These are phyloP conservation scores for Cyprinella venusta DNA, from an alignment of 2,797 vertebrate genomes.

Conservation along the genomic window DNA sequence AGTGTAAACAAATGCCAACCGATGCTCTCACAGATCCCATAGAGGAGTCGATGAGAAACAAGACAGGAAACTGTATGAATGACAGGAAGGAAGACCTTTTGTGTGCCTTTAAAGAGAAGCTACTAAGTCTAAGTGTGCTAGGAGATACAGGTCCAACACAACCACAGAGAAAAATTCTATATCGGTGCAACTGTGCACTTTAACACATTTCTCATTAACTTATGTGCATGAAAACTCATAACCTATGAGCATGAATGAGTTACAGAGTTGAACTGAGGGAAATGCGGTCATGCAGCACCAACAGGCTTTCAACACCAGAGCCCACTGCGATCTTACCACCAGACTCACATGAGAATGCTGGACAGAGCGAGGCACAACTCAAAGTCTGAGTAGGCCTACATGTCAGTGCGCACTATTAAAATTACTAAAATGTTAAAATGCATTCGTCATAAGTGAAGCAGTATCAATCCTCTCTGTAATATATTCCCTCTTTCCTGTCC, in stretches of 20 bases:
- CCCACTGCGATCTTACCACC: background rate
- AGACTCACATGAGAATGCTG: background rate
- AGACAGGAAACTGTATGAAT: slow-evolving; percentile 45
- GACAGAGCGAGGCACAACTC: background rate
- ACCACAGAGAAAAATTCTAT: too few relatives aligned
- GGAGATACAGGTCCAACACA: slow-evolving; percentile 28
- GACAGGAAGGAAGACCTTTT: slow-evolving; percentile 38
- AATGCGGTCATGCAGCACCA: slow-evolving; percentile 29
- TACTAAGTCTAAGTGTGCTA: slow-evolving; percentile 37
- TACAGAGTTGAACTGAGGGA: background rate
- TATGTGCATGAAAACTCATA: background rate
- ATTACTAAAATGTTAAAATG: background rate
- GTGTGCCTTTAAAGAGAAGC: slow-evolving; percentile 20
- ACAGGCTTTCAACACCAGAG: slow-evolving; percentile 17
- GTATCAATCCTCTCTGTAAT: background rate
- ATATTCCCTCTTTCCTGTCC: background rate
- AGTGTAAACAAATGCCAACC: slow-evolving; percentile 61
- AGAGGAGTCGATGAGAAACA: slow-evolving; percentile 27
- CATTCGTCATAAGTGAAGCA: background rate
- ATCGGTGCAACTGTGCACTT: background rate
- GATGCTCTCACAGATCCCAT: slow-evolving; percentile 45
- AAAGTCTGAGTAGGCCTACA: background rate
- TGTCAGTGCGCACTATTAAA: background rate
- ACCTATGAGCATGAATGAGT: background rate
- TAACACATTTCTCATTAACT: background rate